Evolutionary conservation across 2,797 vertebrate species (phyloP), one percentile per base, ranked within the genome.

Genomic region (Sebastolobus altivelis): DNA sequence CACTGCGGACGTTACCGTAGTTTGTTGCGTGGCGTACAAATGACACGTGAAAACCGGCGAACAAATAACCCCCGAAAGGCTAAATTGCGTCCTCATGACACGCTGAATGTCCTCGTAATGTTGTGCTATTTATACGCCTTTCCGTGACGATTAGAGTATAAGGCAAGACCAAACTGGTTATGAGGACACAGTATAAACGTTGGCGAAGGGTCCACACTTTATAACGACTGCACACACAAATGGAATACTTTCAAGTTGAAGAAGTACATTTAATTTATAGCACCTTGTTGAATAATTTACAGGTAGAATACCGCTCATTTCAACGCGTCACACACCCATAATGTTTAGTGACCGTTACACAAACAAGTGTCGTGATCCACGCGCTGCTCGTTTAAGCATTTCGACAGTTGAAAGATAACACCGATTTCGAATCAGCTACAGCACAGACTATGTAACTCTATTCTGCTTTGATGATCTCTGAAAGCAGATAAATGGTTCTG

Each of bases 231-330:
- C 76, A 83, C 65, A 77, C 66, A 88, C 52, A 83, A 68, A 87
- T 68, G 60, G 33, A 84, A 86, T 79, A 93, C 74, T 63, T 89
- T 89, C 63, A 89, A 77, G 82, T 88, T 75, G 76, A 82, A 88
- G 73, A 46, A 81, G 68, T 77, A 91, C 74, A 76, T 90, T 76
- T 91, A 60, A 76, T 87, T 89, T 94, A 46, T 46, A 96, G 95
- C 95, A 95, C 95, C 95, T 80, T 89, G 80, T 88, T 89, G 75
- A 81, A 86, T 87, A 62, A 85, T 80, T 79, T 75, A 90, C 82
- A 90, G 73, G 80, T 87, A 89, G 81, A 88, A 76, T 73, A 87
- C 72, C 67, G 80, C 65, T 82, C 58, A 69, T 20, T 5, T 77
- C 66, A 63, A 46, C 11, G 31, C 70, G 29, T 81, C 66, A 70